A percentile compares a stretch with the other conserved stretches of the same genome.
Evolutionary conservation across 2,888 invertebrate species (phyloP).

Genomic region (Ypsolopha scabrella): DNA sequence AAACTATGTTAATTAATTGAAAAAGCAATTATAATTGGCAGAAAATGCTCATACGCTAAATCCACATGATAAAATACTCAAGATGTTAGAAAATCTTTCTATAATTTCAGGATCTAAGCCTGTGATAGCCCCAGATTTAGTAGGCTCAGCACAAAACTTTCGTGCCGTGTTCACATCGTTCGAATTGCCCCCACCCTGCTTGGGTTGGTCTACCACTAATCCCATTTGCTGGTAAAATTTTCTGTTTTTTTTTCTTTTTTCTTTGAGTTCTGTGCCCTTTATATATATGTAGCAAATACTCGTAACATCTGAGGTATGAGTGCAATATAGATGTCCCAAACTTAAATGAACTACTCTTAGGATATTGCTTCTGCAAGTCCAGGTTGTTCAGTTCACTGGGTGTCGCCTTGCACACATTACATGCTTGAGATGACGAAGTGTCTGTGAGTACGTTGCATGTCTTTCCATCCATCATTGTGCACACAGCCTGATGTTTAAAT

Average conservation of each 20-base stretch:
- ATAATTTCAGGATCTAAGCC: not conserved
- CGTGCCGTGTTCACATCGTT: conserved; percentile 14
- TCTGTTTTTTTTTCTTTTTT: conserved; percentile 8
- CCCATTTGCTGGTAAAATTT: conserved; percentile 14
- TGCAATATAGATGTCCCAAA: conserved; percentile 9
- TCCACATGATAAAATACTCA: conserved; percentile 7
- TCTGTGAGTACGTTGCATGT: no score
- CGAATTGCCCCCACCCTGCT: conserved; percentile 12
- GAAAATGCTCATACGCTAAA: no score
- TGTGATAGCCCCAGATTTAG: conserved; percentile 4
- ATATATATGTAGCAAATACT: conserved; percentile 22
- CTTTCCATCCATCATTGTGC: no score
- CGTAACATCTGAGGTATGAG: conserved; percentile 16
- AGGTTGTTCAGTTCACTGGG: no score
- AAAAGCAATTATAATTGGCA: no score
- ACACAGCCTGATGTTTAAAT: no score
- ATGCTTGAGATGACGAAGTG: no score
- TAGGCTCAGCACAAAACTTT: conserved; percentile 9
- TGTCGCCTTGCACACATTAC: no score
- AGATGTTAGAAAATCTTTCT: not conserved
- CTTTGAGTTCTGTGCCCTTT: conserved; percentile 15
- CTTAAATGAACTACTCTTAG: no score
- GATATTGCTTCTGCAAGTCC: no score
- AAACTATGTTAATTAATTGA: no score
- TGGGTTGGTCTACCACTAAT: conserved; percentile 12